These are phyloP conservation scores for Stichopus chloronotus DNA, from an alignment of 35 echinoderm and acorn worm species.

Conservation along the genomic window DNA sequence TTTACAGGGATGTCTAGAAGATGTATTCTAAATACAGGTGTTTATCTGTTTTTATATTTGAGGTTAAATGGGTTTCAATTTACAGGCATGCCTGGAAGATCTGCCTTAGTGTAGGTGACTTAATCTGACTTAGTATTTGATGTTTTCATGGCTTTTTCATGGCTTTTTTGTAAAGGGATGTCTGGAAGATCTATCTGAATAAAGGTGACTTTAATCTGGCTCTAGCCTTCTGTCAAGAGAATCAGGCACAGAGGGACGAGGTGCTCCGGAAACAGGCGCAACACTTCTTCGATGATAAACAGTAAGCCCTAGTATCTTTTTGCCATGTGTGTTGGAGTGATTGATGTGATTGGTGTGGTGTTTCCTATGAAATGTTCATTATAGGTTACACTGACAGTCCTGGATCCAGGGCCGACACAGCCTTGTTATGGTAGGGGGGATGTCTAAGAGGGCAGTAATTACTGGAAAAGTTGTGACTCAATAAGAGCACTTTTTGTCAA, in stretches of 20 bases:
- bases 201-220: slow-evolving; percentile 92
- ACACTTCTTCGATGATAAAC: slow-evolving; percentile 84
- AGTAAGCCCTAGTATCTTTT: slow-evolving; percentile 52
- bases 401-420: not conserved
- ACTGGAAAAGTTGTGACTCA: too few relatives aligned
- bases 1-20: too few relatives aligned
- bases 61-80: too few relatives aligned
- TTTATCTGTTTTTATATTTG: too few relatives aligned
- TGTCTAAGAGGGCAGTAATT: too few relatives aligned
- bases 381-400: not conserved
- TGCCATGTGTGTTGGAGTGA: not conserved
- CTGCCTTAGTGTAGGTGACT: too few relatives aligned
- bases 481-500: too few relatives aligned
- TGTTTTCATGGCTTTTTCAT: too few relatives aligned
- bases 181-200: slow-evolving; percentile 92
- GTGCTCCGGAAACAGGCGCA: slow-evolving; percentile 91
- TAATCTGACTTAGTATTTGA: too few relatives aligned
- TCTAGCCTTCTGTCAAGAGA: slow-evolving; percentile 82
- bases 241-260: slow-evolving; percentile 85
- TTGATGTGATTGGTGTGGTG: not conserved
- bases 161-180: slow-evolving; percentile 77
- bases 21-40: too few relatives aligned
- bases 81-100: too few relatives aligned
- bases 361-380: not conserved
- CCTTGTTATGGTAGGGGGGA: not conserved